Evolutionary conservation across 2,888 invertebrate species (phyloP).

Genomic region (Cremastinae sp.): DNA sequence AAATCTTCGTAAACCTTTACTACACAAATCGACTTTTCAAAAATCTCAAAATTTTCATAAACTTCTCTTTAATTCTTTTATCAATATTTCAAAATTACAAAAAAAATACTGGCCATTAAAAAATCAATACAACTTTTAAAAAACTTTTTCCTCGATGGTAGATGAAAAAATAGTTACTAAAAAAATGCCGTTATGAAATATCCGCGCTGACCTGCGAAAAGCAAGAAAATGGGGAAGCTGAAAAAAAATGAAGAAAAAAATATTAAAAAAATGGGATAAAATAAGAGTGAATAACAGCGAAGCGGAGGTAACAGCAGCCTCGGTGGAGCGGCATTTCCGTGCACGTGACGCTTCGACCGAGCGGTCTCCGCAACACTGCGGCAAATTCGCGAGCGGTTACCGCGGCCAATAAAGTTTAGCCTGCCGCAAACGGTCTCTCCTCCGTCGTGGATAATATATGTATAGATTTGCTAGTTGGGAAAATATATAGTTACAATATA

Average conservation of each 20-base stretch:
- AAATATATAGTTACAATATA: too few relatives aligned
- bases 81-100: too few relatives aligned
- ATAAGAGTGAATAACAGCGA: constrained; percentile 48
- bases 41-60: too few relatives aligned
- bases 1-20: too few relatives aligned
- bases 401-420: constrained; percentile 61
- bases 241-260: constrained; percentile 9
- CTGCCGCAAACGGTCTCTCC: constrained; percentile 52
- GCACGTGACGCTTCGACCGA: constrained; percentile 57
- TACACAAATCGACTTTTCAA: too few relatives aligned
- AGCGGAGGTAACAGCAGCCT: constrained; percentile 45
- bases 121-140: too few relatives aligned
- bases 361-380: constrained; percentile 54
- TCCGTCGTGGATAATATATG: not conserved
- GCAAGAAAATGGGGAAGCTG: constrained; percentile 20
- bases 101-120: too few relatives aligned
- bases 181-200: constrained; percentile 51
- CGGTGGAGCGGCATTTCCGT: constrained; percentile 60
- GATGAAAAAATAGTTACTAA: too few relatives aligned
- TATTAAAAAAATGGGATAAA: too few relatives aligned
- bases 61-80: too few relatives aligned
- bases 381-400: constrained; percentile 61
- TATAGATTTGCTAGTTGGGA: not conserved
- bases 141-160: too few relatives aligned
- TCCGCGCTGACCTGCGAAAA: constrained; percentile 39